Evolutionary conservation across 1,140 invertebrate species (phyloP).

Genomic region (Phymastichus coffea): DNA sequence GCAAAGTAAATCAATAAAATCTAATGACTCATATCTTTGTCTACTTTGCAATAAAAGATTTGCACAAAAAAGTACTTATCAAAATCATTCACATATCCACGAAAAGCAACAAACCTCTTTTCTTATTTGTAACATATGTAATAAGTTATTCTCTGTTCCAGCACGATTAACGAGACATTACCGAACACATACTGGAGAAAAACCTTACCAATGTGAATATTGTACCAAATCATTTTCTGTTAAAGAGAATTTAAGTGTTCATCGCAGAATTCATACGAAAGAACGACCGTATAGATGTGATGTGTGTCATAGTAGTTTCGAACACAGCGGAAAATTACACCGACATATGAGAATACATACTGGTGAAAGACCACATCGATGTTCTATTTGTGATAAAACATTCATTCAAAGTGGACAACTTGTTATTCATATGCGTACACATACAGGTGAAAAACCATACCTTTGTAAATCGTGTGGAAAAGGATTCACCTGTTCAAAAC

Average conservation of each 20-base stretch:
- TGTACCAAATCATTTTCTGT: slow-evolving; percentile 91
- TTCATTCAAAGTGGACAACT: slow-evolving; percentile 87
- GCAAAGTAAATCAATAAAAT: slow-evolving; percentile 9
- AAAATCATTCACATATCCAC: slow-evolving; percentile 62
- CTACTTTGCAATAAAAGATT: slow-evolving; percentile 63
- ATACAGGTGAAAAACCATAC: slow-evolving; percentile 90
- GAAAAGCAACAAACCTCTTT: slow-evolving; percentile 69
- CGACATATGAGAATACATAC: slow-evolving; percentile 92
- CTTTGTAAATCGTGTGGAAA: slow-evolving; percentile 84
- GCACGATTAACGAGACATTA: slow-evolving; percentile 89
- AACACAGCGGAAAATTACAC: slow-evolving; percentile 89
- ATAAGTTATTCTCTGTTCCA: slow-evolving; percentile 88
- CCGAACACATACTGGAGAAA: slow-evolving; percentile 84
- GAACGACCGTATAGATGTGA: slow-evolving; percentile 83
- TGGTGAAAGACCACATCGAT: slow-evolving; percentile 90
- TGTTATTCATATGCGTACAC: slow-evolving; percentile 81
- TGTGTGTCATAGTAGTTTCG: slow-evolving; percentile 87
- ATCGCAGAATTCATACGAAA: slow-evolving; percentile 89
- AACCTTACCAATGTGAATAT: slow-evolving; percentile 86
- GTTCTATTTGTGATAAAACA: slow-evolving; percentile 87
- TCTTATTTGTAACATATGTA: slow-evolving; percentile 86
- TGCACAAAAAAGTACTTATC: slow-evolving; percentile 61
- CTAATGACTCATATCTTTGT: slow-evolving; percentile 57
- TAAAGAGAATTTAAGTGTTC: slow-evolving; percentile 89
- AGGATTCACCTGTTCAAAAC: slow-evolving; percentile 87